Evolutionary conservation across 2,113 vertebrate genomes (phyloP).

Genomic region (Pluvialis apricaria): DNA sequence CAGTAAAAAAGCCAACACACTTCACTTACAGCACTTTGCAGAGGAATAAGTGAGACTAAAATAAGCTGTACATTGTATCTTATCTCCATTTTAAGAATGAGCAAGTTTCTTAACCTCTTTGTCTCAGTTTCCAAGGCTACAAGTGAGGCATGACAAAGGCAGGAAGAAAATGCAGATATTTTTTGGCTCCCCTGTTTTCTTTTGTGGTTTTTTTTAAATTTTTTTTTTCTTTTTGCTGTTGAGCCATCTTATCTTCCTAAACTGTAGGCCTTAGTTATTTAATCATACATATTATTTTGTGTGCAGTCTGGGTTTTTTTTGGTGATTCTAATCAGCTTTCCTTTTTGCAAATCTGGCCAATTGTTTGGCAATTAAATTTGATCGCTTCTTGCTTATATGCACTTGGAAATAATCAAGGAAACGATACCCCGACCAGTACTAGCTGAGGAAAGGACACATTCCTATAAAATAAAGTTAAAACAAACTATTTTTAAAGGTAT

Average conservation of each 20-base stretch:
- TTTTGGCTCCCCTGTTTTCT: not conserved
- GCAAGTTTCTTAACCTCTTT: slow-evolving; percentile 49
- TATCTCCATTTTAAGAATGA: slow-evolving; percentile 38
- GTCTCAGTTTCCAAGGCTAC: slow-evolving; percentile 60
- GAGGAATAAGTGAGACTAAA: not conserved
- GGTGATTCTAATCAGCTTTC: not conserved
- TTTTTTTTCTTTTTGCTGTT: not conserved
- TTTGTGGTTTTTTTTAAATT: not conserved
- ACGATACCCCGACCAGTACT: not conserved
- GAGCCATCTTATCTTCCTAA: not conserved
- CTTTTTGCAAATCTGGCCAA: not conserved
- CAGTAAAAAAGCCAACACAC: not conserved
- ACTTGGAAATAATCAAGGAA: not conserved
- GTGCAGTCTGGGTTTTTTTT: not conserved
- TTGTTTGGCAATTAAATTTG: not conserved
- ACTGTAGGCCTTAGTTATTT: not conserved
- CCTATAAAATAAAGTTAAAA: slow-evolving; percentile 10
- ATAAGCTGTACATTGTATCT: not conserved
- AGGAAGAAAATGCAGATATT: slow-evolving; percentile 52
- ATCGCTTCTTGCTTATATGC: not conserved
- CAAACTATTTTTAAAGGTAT: not conserved
- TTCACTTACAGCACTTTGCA: not conserved
- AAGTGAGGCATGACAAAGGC: slow-evolving; percentile 47
- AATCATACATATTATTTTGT: not conserved
- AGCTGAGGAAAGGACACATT: not conserved